Evolutionary conservation across 2,888 invertebrate genomes (phyloP), one percentile per base, ranked within the genome.

Genomic region (Petrophora chlorosata): DNA sequence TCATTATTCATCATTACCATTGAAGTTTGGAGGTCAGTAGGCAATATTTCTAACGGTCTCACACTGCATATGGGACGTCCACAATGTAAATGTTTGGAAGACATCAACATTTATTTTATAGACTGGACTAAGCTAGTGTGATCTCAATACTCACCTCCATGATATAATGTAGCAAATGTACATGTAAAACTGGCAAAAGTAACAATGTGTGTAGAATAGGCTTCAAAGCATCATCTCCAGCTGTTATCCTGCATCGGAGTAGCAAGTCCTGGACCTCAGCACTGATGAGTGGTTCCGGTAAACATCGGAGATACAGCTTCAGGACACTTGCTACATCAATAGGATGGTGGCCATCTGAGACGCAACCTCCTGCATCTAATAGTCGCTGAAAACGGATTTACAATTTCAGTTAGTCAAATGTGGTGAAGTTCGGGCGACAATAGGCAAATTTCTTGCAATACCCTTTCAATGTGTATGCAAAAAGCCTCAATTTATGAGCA

Each of bases 321-420:
- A 98, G 85, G 17, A 97, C 93, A 74, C 94, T 95, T 1, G 97
- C 96, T 9, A 97, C 94, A 83, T 98, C 98, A 61, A 96, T 93
- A 0, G 95, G 95, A 70, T 95, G 93, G 73, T 95, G 94, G 2
- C 93, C 93, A 38, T 93, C 93, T 9, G 93, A 93, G 36, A 97
- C 89, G 40, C 89, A 90, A 38, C 93, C 93, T 4, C 96, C 96
- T 32, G 92, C 92, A 72, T 97, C 96, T 47, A 97, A 77, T 50
- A 92, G 84, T 64, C 92, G 82, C 94, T 95, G 79, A 49, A 76
- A 59, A 15, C 3, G 3, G 17, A 4, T 17, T 17, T 4, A 17
- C 17, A 17, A 17, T 17, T 17, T 5, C 17, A 17, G 3, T 4
- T 17, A 17, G 5, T 17, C 5, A 17, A 17, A 4, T 17, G 5